Evolutionary conservation across 2,113 vertebrate species (phyloP).

Genomic region (Podiceps cristatus): DNA sequence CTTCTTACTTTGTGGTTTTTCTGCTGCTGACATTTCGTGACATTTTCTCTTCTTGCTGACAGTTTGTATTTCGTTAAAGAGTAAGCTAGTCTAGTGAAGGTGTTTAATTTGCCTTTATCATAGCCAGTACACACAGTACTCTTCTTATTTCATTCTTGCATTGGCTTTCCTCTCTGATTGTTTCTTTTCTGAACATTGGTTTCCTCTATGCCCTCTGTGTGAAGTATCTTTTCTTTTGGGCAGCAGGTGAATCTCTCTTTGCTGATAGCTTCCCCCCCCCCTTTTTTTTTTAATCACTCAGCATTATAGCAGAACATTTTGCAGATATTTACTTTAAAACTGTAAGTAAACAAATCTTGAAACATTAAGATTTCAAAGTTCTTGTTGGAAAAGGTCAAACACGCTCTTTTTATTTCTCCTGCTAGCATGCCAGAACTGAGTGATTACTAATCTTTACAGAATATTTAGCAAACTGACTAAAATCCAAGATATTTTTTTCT

Average conservation of each 20-base stretch:
- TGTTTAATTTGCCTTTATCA: constrained; percentile 48
- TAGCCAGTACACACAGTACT: not conserved
- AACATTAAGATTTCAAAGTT: not conserved
- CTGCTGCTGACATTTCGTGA: constrained; percentile 70
- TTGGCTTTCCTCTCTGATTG: not conserved
- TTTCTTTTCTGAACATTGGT: constrained; percentile 8
- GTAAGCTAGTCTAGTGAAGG: not conserved
- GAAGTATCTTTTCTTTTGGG: not conserved
- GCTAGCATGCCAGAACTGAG: not conserved
- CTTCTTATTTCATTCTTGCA: not conserved
- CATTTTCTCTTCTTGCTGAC: constrained; percentile 69
- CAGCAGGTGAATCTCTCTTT: not conserved
- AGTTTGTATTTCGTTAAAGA: constrained; percentile 1
- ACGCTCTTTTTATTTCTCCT: not conserved
- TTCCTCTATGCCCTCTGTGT: constrained; percentile 1
- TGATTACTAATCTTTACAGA: not conserved
- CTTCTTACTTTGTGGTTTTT: constrained; percentile 32
- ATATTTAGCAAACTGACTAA: not conserved
- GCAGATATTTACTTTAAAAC: not conserved
- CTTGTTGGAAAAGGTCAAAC: not conserved
- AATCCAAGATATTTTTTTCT: not conserved
- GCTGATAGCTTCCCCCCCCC: not conserved
- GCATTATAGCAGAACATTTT: not conserved
- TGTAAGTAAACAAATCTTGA: not conserved
- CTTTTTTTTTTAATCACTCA: not conserved